Base-by-base conservation (phyloP, 1,140 invertebrate genomes). In the Papilio helenus region DNA sequence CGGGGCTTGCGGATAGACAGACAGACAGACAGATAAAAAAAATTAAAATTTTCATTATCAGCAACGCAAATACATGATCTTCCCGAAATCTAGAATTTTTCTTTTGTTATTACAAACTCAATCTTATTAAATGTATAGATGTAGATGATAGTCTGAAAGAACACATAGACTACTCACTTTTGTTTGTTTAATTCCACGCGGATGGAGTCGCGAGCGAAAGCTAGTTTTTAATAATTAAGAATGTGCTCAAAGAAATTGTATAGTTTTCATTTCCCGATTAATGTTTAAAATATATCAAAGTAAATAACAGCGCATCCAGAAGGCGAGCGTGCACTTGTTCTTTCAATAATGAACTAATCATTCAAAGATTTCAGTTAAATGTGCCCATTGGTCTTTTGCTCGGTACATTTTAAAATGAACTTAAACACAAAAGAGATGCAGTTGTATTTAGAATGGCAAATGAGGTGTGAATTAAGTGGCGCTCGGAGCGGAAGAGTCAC, bases 381-480 rank as follows among this genome's bases (percentile, higher is more conserved):
- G 61, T 68, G 61, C 61, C 61, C 61, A 68, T 68, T 12, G 61
- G 10, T 68, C 61, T 34, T 42, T 12, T 23, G 18, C 20, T 72
- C n/a, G 16, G 8, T 42, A 20, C 71, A 72, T 20, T 72, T 72
- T 44, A 44, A 72, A 72, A 72, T 72, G 34, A 72, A 72, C 71
- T 72, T 72, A 42, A 72, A 72, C 4, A 44, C 71, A n/a, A 39
- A 44, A 72, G 71, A 44, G 10, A 72, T 72, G 42, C 71, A 42
- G 71, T 44, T 71, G 61, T 76, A 80, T 71, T 80, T 80, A 58
- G 79, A 76, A 76, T 76, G 61, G 68, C 72, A 65, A 58, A 39
- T 80, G 26, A 77, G 77, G 72, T 61, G 76, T 55, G 76, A 82
- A 82, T 82, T 82, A 86, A 86, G 79, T 77, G 76, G 82, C 55